Evolutionary conservation across 2,888 invertebrate species (phyloP).

Genomic region (Exocentrus adspersus): DNA sequence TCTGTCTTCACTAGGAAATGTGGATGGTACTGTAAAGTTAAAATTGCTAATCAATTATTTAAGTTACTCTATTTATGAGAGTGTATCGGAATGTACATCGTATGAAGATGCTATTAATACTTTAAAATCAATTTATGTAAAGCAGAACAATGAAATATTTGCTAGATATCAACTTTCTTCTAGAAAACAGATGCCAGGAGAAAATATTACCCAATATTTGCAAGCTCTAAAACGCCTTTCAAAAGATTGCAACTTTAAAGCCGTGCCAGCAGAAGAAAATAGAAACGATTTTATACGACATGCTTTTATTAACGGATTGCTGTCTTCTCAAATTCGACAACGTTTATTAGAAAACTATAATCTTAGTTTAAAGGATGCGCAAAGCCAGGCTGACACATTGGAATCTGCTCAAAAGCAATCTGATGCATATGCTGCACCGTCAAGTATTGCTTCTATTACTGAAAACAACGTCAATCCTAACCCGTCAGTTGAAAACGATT

Average conservation of each 20-base stretch:
- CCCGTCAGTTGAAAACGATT: too few species aligned
- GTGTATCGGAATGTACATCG: neutral
- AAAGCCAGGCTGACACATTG: constrained; percentile 6
- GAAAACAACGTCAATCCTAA: neutral
- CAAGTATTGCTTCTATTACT: neutral
- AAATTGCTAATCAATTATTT: constrained; percentile 19
- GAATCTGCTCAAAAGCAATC: constrained; percentile 17
- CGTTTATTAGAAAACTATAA: constrained; percentile 4
- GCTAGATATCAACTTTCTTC: constrained; percentile 1
- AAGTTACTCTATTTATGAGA: neutral
- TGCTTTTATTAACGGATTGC: constrained; percentile 19
- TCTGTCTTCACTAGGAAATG: neutral
- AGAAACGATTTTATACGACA: constrained; percentile 19
- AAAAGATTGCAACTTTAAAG: constrained; percentile 12
- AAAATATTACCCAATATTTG: constrained; percentile 17
- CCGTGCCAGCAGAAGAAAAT: constrained; percentile 13
- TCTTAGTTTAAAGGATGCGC: constrained; percentile 5
- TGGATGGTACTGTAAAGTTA: too few species aligned
- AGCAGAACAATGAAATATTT: neutral
- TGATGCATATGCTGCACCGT: neutral
- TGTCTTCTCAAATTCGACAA: constrained; percentile 12
- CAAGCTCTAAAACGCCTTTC: neutral
- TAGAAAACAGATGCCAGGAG: constrained; percentile 4
- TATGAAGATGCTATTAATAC: neutral
- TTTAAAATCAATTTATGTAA: neutral